Base-by-base conservation (phyloP, 2,113 vertebrate genomes). In the Emydocephalus ijimae region DNA sequence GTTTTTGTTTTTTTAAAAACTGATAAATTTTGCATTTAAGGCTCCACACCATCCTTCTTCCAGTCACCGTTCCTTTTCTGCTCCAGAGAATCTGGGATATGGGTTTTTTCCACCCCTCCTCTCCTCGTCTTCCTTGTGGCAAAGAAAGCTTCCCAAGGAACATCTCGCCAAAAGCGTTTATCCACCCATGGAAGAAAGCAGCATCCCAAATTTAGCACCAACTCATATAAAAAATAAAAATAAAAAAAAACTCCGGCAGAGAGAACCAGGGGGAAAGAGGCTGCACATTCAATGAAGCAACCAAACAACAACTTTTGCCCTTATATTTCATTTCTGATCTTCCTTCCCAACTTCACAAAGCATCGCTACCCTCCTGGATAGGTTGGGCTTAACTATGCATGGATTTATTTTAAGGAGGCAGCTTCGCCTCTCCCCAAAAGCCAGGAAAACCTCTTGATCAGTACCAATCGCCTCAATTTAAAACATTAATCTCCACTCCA, bases 121-220 rank as follows among this genome's bases (percentile, higher is more conserved):
- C 4, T 9, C 11, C 7, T 54, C 7, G 3, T 88, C 52, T n/a
- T 88, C 3, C 48, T 34, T 39, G n/a, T 20, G 87, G 52, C 29
- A 9, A n/a, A 29, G 34, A 34, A 54, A 55, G 3, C 7, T 43
- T n/a, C 26, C 52, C 21, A 39, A 12, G 87, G 91, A 94, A 93
- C 88, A 93, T 88, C 39, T 92, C 26, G 55, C 88, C 34, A 54
- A 57, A 85, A 10, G 93, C 6, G 24, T n/a, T 15, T 20, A 43
- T 64, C 5, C 64, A 55, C 50, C 15, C 50, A 3, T 8, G 6
- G 29, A 57, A 95, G 23, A 74, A n/a, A 93, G 89, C 12, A 12
- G 0, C 57, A 91, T 54, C 92, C 85, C 92, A 94, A 95, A 92
- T 95, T 89, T 57, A 3, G 21, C 96, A 15, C 45, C 21, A 92